Evolutionary conservation across 2,113 vertebrate genomes (phyloP).

Genomic region (Seriola rivoliana): DNA sequence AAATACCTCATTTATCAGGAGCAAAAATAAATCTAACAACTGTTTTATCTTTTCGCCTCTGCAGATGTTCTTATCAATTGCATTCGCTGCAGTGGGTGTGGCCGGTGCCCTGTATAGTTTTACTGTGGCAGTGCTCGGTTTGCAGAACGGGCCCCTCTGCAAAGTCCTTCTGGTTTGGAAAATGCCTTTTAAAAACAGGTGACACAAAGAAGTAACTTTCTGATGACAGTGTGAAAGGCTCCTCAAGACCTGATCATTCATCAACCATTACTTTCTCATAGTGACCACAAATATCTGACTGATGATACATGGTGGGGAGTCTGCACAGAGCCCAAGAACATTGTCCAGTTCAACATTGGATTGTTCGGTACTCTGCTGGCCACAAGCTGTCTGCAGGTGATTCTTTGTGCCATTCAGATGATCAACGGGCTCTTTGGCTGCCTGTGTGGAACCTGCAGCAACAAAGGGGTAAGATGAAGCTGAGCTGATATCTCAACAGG

Average conservation of each 20-base stretch:
- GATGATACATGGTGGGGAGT: conserved; percentile 14
- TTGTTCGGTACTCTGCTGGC: conserved; percentile 81
- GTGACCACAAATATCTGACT: conserved; percentile 72
- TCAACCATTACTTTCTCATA: conserved; percentile 6
- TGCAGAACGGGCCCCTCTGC: conserved; percentile 83
- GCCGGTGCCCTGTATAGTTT: conserved; percentile 83
- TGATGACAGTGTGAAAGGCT: accelerated
- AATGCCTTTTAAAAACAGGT: conserved; percentile 81
- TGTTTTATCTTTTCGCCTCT: neutral
- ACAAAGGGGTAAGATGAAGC: conserved; percentile 70
- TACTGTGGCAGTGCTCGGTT: conserved; percentile 73
- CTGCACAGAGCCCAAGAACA: conserved; percentile 71
- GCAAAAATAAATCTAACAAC: conserved; percentile 1
- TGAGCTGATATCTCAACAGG: neutral
- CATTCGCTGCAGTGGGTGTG: conserved; percentile 83
- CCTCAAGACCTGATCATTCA: neutral
- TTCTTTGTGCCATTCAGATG: conserved; percentile 83
- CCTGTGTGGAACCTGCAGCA: conserved; percentile 82
- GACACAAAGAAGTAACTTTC: conserved; percentile 22
- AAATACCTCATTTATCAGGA: neutral
- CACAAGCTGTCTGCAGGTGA: conserved; percentile 70
- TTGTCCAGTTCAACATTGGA: conserved; percentile 81
- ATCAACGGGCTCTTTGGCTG: conserved; percentile 86
- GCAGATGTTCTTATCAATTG: conserved; percentile 88
- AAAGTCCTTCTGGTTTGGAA: neutral